A percentile compares a stretch with the other conserved stretches of the same genome.
Conservation (phyloP, 2,113 vertebrate genomes). For the human region GRCh38 chr9:17975501-17976000, state of each 20-base stretch:
- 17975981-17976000: neutral
- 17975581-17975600: neutral
- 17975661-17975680: neutral
- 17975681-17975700: neutral
- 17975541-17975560: neutral
- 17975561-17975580: neutral
- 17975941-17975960: neutral
- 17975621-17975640: neutral
- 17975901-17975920: neutral
- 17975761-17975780: neutral
- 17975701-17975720: neutral
- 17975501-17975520: neutral
- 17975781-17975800: neutral
- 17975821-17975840: neutral
- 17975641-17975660: neutral
- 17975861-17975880: neutral
- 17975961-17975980: neutral
- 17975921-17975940: neutral
- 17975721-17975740: neutral
- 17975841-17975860: neutral
- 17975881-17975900: neutral
- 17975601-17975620: neutral
- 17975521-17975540: neutral
- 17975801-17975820: neutral
- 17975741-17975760: neutral